These are phyloP conservation scores for Galerucella calmariensis DNA, from an alignment of 2,888 invertebrate genomes.

Conservation along the genomic window DNA sequence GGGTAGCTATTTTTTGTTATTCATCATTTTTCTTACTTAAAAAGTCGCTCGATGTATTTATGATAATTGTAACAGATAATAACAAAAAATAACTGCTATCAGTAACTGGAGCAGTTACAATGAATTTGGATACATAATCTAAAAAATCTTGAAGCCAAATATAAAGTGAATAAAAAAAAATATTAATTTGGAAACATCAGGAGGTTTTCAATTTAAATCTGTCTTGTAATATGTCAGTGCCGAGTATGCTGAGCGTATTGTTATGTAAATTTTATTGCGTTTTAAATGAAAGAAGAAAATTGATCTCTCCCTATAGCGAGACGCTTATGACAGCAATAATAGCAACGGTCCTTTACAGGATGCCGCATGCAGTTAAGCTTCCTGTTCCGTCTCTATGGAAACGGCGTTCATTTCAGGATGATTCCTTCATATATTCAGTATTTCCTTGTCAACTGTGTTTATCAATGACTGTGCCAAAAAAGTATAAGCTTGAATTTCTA, in stretches of 20 bases:
- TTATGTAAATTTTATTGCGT: background rate
- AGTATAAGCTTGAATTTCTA: background rate
- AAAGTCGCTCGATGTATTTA: too few relatives aligned
- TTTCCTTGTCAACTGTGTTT: conserved; percentile 54
- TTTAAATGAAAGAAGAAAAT: background rate
- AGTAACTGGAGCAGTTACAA: too few relatives aligned
- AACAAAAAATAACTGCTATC: too few relatives aligned
- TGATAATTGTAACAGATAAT: too few relatives aligned
- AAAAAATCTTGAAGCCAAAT: too few relatives aligned
- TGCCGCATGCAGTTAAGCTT: conserved; percentile 33
- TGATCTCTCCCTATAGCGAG: background rate
- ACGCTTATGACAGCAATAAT: conserved; percentile 9
- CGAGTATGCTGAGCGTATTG: background rate
- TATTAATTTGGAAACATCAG: background rate
- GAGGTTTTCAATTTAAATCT: background rate
- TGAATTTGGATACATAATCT: too few relatives aligned
- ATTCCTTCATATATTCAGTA: conserved; percentile 57
- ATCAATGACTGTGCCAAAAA: conserved; percentile 36
- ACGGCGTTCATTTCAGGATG: conserved; percentile 48
- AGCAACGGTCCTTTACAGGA: conserved; percentile 14
- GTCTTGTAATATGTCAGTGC: background rate
- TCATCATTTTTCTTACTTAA: too few relatives aligned
- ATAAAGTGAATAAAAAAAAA: background rate
- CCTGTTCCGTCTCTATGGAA: conserved; percentile 50
- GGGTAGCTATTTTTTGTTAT: too few relatives aligned